These are phyloP conservation scores for Acanthopagrus latus DNA, from an alignment of 2,797 vertebrate species.

Conservation along the genomic window DNA sequence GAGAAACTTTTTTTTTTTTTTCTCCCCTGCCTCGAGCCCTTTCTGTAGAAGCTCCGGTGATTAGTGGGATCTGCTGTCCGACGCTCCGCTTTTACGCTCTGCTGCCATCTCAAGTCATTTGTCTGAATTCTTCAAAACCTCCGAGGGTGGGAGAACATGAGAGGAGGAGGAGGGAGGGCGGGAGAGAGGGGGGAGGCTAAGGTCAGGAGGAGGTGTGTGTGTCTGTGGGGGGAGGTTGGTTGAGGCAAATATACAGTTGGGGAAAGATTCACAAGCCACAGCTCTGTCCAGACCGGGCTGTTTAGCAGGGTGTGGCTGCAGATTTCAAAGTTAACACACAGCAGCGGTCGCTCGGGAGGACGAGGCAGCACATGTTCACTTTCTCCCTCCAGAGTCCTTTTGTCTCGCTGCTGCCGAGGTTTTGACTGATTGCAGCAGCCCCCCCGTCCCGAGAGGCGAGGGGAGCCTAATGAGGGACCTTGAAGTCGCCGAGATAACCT, in stretches of 20 bases:
- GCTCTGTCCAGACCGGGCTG: slow-evolving; percentile 39
- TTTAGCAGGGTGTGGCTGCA: slow-evolving; percentile 70
- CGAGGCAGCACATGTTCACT: slow-evolving; percentile 68
- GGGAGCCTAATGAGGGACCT: neutral
- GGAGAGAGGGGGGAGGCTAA: slow-evolving; percentile 13
- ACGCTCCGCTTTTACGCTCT: slow-evolving; percentile 65
- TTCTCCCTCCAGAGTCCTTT: slow-evolving; percentile 52
- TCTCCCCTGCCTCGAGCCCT: neutral
- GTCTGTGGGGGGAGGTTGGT: slow-evolving; percentile 46
- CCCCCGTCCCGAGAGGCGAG: too few species aligned
- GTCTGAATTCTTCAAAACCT: slow-evolving; percentile 75
- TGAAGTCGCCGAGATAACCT: slow-evolving; percentile 23
- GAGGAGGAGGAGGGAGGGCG: slow-evolving; percentile 8
- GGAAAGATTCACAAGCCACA: slow-evolving; percentile 33
- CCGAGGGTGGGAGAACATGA: slow-evolving; percentile 64
- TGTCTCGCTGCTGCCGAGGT: slow-evolving; percentile 40
- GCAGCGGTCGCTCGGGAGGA: slow-evolving; percentile 51
- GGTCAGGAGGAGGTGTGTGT: slow-evolving; percentile 73
- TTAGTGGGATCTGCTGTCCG: slow-evolving; percentile 71
- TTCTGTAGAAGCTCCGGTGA: slow-evolving; percentile 54
- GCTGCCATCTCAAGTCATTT: slow-evolving; percentile 75
- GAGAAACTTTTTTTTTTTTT: slow-evolving; percentile 49
- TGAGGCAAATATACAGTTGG: slow-evolving; percentile 44
- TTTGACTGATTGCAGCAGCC: slow-evolving; percentile 47
- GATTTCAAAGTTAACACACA: slow-evolving; percentile 65